Evolutionary conservation across 1,140 invertebrate species (phyloP).

Genomic region (Camponotus pennsylvanicus): DNA sequence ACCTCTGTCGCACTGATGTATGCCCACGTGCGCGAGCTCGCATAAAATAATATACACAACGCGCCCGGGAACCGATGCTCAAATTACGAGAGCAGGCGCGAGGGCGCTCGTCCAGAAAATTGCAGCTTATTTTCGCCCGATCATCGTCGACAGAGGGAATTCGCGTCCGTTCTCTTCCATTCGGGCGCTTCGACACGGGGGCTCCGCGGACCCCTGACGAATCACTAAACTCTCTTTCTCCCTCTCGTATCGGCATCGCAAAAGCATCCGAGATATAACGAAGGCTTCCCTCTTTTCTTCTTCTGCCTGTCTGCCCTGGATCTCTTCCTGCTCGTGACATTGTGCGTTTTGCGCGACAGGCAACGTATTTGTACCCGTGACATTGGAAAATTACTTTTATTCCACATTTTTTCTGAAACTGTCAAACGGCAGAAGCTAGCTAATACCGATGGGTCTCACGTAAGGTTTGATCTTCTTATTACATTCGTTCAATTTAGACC

Average conservation of each 20-base stretch:
- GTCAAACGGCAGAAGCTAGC: not conserved
- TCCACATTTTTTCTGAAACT: not conserved
- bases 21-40: constrained; percentile 48
- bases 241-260: constrained; percentile 59
- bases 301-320: constrained; percentile 10
- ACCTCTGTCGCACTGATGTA: not conserved
- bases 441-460: no score
- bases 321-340: constrained; percentile 42
- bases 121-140: constrained; percentile 81
- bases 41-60: constrained; percentile 62
- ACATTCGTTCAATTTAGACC: not conserved
- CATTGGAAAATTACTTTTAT: constrained; percentile 34
- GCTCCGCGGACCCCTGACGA: constrained; percentile 75
- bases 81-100: constrained; percentile 79
- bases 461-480: no score
- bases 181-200: constrained; percentile 72
- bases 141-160: constrained; percentile 47
- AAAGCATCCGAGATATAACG: constrained; percentile 49
- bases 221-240: constrained; percentile 77
- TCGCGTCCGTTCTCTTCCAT: constrained; percentile 54
- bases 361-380: constrained; percentile 30
- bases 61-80: constrained; percentile 45
- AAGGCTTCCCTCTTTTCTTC: constrained; percentile 54
- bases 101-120: constrained; percentile 83
- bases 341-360: constrained; percentile 27